Base-by-base conservation (phyloP, 2,888 invertebrate species). In the Archips crataeganus region DNA sequence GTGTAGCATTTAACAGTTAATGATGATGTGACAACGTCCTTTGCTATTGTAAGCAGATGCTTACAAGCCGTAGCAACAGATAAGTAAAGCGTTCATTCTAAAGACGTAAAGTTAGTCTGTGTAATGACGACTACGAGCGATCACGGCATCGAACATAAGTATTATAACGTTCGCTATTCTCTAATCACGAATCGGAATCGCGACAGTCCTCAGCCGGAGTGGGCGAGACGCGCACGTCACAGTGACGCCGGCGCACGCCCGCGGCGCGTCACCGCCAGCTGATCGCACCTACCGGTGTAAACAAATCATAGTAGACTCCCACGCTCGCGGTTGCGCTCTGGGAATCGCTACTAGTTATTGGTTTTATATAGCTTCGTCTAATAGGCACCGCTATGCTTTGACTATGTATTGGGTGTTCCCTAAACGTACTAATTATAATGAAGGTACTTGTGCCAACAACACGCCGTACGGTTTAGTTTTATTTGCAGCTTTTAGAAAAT, bases 271-370 rank as follows among this genome's bases (percentile, higher is more conserved):
- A 73, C 84, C 84, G 84, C 77, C 93, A 93, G 93, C 93, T 93
- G 93, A 92, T 92, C 89, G 89, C 85, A 81, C 84, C 82, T 84
- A 86, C 82, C 84, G 82, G 85, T 83, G 91, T 93, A 93, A 93
- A 93, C 92, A 92, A 91, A 93, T 91, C 91, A 92, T 93, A 92
- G 92, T 93, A 91, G 81, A 81, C 90, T 88, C 90, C 91, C 91
- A 92, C 92, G 91, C 90, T 79, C 77, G 70, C 78, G 74, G 47
- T 69, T 64, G 65, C 62, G 71, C 60, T 67, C 71, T 68, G 71
- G 67, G 70, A 66, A 64, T 68, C 66, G 59, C 63, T 67, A 36
- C 47, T 68, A 70, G 39, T 64, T 39, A 51, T 36, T 23, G 45
- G 45, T 63, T 63, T 15, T 51, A 57, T 49, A 49, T 60, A 23